Evolutionary conservation across 2,797 vertebrate species (phyloP).

Genomic region (Balearica regulorum): DNA sequence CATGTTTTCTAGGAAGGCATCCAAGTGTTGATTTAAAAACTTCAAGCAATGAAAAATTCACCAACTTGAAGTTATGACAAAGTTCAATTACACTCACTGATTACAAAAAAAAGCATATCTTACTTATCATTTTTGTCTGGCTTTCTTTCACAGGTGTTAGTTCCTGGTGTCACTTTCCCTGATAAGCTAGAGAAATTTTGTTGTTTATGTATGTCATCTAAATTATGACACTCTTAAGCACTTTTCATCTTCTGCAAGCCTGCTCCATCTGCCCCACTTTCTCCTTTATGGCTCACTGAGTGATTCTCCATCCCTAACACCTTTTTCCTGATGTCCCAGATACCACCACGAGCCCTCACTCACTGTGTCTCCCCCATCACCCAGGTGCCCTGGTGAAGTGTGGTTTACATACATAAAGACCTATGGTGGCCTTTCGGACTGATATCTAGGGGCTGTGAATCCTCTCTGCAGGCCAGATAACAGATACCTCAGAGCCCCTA

Average conservation of each 20-base stretch:
- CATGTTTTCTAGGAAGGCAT: constrained; percentile 15
- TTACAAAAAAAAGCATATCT: neutral
- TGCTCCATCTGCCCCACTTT: neutral
- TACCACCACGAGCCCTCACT: neutral
- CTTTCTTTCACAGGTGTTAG: neutral
- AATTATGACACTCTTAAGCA: neutral
- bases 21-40: constrained; percentile 33
- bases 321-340: neutral
- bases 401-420: neutral
- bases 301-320: neutral
- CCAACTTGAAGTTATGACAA: neutral
- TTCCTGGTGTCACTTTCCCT: neutral
- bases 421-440: neutral
- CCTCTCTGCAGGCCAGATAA: too few relatives aligned
- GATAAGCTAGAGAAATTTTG: neutral
- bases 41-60: neutral
- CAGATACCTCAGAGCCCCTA: neutral
- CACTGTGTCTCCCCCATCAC: neutral
- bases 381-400: neutral
- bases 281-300: neutral
- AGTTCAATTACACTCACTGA: neutral
- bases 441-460: neutral
- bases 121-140: neutral
- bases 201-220: neutral
- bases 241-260: neutral